A percentile compares a stretch with the other conserved stretches of the same genome.
Evolutionary conservation across 2,888 invertebrate genomes (phyloP).

Genomic region (Tetranychus piercei): DNA sequence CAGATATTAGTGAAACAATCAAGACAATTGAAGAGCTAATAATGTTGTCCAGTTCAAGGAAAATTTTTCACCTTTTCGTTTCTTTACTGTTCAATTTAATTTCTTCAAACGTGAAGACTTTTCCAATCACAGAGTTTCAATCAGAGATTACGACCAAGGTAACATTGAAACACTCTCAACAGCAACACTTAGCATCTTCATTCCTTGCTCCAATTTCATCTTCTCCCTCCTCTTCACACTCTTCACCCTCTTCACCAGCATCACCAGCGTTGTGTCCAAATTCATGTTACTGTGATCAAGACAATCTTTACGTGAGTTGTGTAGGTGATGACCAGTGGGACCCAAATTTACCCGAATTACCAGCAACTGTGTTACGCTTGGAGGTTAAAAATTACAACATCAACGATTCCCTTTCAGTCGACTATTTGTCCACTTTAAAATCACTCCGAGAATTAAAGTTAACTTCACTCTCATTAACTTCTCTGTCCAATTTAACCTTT

Average conservation of each 20-base stretch:
- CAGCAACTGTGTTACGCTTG: slow-evolving; percentile 25
- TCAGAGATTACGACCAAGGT: too few species aligned
- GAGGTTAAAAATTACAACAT: slow-evolving; percentile 22
- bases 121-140: neutral
- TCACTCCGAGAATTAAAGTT: neutral
- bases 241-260: neutral
- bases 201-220: neutral
- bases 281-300: slow-evolving; percentile 29
- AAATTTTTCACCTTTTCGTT: neutral
- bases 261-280: slow-evolving; percentile 24
- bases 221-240: neutral
- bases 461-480: neutral
- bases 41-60: too few species aligned
- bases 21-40: too few species aligned
- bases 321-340: slow-evolving; percentile 27
- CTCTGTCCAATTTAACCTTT: neutral
- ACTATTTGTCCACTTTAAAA: neutral
- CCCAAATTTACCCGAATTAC: slow-evolving; percentile 24
- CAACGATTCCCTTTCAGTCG: neutral
- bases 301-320: slow-evolving; percentile 27
- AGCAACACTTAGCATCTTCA: neutral
- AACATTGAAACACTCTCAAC: too few species aligned
- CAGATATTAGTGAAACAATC: too few species aligned
- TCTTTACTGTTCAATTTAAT: neutral
- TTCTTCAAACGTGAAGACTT: neutral